Conservation (phyloP, 2,113 vertebrate species). For the Oryzias celebensis region DNA sequence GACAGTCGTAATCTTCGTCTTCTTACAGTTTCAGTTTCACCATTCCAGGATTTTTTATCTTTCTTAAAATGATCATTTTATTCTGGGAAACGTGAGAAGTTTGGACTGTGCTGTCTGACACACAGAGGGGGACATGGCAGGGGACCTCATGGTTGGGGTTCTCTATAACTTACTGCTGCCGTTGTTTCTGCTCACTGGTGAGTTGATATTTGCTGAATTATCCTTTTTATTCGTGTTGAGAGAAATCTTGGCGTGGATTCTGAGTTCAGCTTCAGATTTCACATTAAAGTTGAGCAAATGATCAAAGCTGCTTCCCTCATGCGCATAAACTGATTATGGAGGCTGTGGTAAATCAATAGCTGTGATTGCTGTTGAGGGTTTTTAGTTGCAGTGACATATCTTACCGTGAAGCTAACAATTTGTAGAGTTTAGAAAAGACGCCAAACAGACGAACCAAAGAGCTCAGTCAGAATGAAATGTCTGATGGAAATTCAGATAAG, state of each 20-base stretch:
- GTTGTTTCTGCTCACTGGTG: constrained; percentile 70
- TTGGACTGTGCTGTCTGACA: constrained; percentile 5
- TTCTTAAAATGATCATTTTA: neutral
- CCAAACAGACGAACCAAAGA: no score
- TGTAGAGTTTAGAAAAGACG: no score
- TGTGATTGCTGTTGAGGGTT: no score
- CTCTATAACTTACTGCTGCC: constrained; percentile 72
- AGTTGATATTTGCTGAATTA: constrained; percentile 34
- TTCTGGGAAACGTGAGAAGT: constrained; percentile 31
- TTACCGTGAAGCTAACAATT: no score
- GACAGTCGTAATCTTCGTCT: neutral
- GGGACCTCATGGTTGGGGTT: constrained; percentile 60
- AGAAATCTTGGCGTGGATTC: neutral
- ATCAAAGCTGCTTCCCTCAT: neutral
- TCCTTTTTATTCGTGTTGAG: neutral
- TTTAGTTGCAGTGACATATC: no score
- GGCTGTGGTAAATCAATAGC: no score
- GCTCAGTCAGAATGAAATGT: no score
- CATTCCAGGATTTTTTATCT: constrained; percentile 38
- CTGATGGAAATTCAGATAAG: no score
- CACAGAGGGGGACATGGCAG: constrained; percentile 49
- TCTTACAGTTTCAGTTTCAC: neutral
- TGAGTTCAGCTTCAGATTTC: neutral
- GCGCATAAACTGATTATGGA: no score
- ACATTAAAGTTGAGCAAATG: neutral